Conservation (phyloP, 2,888 invertebrate species). For the Masnerella sp. region DNA sequence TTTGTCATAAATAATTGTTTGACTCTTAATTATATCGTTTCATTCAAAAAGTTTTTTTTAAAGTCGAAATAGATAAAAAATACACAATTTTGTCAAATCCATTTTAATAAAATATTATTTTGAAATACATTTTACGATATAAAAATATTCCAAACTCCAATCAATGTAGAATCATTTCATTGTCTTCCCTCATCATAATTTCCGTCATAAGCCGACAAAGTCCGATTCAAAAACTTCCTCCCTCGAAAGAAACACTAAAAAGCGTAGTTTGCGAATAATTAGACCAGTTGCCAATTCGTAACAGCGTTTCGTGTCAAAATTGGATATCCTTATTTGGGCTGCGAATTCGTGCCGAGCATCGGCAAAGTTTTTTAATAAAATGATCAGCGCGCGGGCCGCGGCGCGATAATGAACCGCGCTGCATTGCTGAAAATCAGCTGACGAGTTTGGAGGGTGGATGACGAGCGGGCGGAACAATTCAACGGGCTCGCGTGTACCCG, state of each 20-base stretch:
- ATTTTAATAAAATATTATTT: too few species aligned
- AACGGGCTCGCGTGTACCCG: constrained; percentile 65
- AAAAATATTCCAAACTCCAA: too few species aligned
- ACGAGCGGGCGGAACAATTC: constrained; percentile 67
- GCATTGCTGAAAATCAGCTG: constrained; percentile 67
- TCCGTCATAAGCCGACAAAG: too few species aligned
- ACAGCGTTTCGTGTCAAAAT: constrained; percentile 35
- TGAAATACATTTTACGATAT: too few species aligned
- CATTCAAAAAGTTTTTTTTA: too few species aligned
- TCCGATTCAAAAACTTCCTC: not conserved
- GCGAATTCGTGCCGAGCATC: constrained; percentile 38
- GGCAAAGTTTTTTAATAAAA: constrained; percentile 62
- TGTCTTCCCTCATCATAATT: too few species aligned
- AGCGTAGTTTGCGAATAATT: constrained; percentile 20
- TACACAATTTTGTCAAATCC: too few species aligned
- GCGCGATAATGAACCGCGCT: constrained; percentile 60
- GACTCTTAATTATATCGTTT: too few species aligned
- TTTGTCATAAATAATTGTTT: too few species aligned
- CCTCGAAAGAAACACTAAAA: not conserved
- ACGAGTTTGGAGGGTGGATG: constrained; percentile 62
- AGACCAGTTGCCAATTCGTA: constrained; percentile 24
- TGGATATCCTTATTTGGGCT: constrained; percentile 45
- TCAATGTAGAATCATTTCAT: too few species aligned
- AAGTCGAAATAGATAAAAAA: too few species aligned
- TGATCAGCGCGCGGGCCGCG: constrained; percentile 40